Conservation (phyloP, 2,113 vertebrate species). For the Syngnathoides biaculeatus region DNA sequence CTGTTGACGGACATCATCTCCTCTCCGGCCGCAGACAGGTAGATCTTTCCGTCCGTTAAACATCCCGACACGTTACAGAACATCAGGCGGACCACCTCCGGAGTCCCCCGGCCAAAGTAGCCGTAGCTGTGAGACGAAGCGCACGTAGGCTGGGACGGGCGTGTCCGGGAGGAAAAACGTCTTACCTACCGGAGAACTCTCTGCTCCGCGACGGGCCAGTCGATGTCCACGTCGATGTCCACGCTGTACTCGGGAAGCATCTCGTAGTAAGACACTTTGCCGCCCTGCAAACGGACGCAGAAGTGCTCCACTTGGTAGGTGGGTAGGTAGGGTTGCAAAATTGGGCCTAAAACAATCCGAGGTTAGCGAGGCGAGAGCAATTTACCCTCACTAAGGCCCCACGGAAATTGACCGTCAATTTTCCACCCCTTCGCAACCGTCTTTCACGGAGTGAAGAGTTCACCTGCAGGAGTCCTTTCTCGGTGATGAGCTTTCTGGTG, state of each 20-base stretch:
- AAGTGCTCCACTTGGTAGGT: background rate
- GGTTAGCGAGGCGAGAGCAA: too few species aligned
- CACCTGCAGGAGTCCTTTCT: slow-evolving; percentile 80
- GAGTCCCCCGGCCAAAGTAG: slow-evolving; percentile 83
- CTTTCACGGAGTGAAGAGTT: background rate
- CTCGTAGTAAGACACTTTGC: slow-evolving; percentile 86
- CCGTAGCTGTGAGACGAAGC: slow-evolving; percentile 75
- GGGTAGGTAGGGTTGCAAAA: too few species aligned
- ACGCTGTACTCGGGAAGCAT: slow-evolving; percentile 90
- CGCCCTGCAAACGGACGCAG: slow-evolving; percentile 71
- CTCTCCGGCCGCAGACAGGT: slow-evolving; percentile 73
- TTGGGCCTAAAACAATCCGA: too few species aligned
- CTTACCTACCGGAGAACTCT: slow-evolving; percentile 79
- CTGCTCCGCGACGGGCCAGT: slow-evolving; percentile 97
- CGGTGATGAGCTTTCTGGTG: slow-evolving; percentile 73
- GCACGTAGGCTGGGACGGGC: too few species aligned
- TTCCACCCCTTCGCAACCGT: too few species aligned
- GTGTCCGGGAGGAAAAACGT: background rate
- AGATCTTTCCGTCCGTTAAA: slow-evolving; percentile 82
- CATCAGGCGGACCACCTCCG: slow-evolving; percentile 80
- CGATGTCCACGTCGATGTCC: slow-evolving; percentile 95
- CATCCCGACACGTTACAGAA: slow-evolving; percentile 85
- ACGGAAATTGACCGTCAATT: too few species aligned
- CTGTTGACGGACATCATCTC: slow-evolving; percentile 80
- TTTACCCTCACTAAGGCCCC: too few species aligned